Evolutionary conservation across 2,888 invertebrate species (phyloP), one percentile per base, ranked within the genome.

Genomic region (Operophtera brumata): DNA sequence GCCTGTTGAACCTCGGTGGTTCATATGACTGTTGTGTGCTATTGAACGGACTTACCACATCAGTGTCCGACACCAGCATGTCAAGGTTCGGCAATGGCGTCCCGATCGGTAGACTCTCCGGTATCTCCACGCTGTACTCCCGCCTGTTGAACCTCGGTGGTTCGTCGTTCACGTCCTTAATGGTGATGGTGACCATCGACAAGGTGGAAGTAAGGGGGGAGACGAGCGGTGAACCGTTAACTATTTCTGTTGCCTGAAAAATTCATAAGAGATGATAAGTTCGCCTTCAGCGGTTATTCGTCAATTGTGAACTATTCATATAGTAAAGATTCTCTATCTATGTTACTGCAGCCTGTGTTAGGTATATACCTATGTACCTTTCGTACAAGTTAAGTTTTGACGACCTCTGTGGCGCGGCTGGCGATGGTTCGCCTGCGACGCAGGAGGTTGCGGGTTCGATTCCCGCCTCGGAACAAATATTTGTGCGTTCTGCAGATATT

Each of bases 151-250:
- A 97, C 40, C 92, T 90, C 0, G 97, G 97, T 0, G 96, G 94
- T 64, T 96, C 96, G 75, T 97, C 97, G 79, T 97, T 97, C 0
- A 97, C 96, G 77, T 97, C 97, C 67, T 94, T 93, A 65, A 97
- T 95, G 36, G 95, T 96, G 46, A 97, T 93, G 0, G 95, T 95
- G 8, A 95, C 94, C 50, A 94, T 94, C 0, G 95, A 93, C 0
- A 92, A 91, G 0, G 95, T 92, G 1, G 93, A 92, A 0, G 96
- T 94, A 47, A 93, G 79, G 2, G 93, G 86, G 60, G 95, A 94
- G 65, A 93, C 92, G 3, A 94, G 88, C 1, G 94, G 94, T 0
- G 90, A 82, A 0, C 95, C 96, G 75, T 95, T 93, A 1, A 95
- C 92, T 57, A 96, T 67, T 84, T 97, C 97, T 41, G 94, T 92